phyloP scores from a whole-genome alignment of 2,113 vertebrate species.

The Manacus vitellinus region DNA sequence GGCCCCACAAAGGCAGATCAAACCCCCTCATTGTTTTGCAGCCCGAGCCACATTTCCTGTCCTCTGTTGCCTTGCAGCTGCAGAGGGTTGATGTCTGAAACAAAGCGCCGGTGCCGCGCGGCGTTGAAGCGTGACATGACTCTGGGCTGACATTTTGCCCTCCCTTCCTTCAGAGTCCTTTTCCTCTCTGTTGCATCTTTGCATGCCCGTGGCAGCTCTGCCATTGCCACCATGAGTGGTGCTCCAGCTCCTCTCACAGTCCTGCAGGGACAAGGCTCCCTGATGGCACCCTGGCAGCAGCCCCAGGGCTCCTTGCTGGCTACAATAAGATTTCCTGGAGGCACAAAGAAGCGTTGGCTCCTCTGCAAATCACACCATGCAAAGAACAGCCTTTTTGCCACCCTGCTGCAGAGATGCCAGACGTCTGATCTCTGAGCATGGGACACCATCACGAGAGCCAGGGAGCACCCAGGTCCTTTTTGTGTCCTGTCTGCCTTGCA shows the following conservation, averaged over 20 bases:
- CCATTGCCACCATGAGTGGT: fast-evolving
- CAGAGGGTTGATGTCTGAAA: background rate
- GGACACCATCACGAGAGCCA: background rate
- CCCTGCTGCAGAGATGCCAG: background rate
- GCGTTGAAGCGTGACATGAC: background rate
- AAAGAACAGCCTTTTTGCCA: background rate
- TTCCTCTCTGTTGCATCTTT: background rate
- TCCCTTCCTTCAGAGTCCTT: background rate
- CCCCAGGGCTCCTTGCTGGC: background rate
- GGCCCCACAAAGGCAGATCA: background rate
- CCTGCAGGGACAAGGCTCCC: background rate
- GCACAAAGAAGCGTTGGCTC: fast-evolving
- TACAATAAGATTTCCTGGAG: background rate
- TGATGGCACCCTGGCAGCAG: background rate
- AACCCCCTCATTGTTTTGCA: background rate
- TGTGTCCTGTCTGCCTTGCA: background rate
- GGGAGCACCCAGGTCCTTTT: background rate
- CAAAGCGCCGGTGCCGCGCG: fast-evolving
- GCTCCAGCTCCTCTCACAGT: fast-evolving
- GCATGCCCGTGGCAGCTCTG: background rate
- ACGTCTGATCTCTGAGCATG: background rate
- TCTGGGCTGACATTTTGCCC: background rate
- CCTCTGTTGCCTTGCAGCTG: background rate
- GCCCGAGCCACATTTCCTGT: fast-evolving
- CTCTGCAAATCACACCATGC: background rate